These are phyloP conservation scores for Tokudaia muenninki DNA, from an alignment of 2,797 vertebrate species.

Conservation along the genomic window DNA sequence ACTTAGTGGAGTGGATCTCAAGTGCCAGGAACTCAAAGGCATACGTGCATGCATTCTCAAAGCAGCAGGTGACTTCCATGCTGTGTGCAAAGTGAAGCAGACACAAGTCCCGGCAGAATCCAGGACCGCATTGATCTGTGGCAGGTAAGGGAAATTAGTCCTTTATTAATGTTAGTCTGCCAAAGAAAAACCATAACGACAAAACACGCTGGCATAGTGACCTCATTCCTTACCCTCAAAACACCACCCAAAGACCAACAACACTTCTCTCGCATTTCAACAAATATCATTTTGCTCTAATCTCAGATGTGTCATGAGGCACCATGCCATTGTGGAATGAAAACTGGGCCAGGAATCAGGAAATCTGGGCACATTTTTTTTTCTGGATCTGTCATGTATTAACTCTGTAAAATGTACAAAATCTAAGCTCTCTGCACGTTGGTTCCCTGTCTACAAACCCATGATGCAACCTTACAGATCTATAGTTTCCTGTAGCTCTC, in stretches of 20 bases:
- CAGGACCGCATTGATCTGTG: not conserved
- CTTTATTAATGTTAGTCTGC: not conserved
- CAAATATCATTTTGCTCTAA: constrained; percentile 75
- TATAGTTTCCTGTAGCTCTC: not conserved
- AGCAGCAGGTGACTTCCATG: constrained; percentile 9
- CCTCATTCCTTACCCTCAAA: not conserved
- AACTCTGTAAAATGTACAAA: constrained; percentile 73
- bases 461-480: not conserved
- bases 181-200: not conserved
- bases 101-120: not conserved
- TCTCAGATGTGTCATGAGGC: constrained; percentile 76
- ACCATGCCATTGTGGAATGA: constrained; percentile 69
- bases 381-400: constrained; percentile 75
- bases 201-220: constrained; percentile 19
- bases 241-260: constrained; percentile 45
- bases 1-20: constrained; percentile 55
- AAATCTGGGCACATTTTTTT: constrained; percentile 75
- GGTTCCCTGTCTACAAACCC: constrained; percentile 18
- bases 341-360: constrained; percentile 77
- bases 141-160: not conserved
- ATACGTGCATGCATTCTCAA: not conserved
- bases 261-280: constrained; percentile 63
- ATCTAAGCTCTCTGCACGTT: constrained; percentile 69
- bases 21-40: not conserved
- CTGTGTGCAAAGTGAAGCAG: not conserved